Percentiles rank a stretch among this genome's conserved stretches.
These are phyloP conservation scores for Sycobia sp. DNA, from an alignment of 1,140 invertebrate species.

Conservation along the genomic window DNA sequence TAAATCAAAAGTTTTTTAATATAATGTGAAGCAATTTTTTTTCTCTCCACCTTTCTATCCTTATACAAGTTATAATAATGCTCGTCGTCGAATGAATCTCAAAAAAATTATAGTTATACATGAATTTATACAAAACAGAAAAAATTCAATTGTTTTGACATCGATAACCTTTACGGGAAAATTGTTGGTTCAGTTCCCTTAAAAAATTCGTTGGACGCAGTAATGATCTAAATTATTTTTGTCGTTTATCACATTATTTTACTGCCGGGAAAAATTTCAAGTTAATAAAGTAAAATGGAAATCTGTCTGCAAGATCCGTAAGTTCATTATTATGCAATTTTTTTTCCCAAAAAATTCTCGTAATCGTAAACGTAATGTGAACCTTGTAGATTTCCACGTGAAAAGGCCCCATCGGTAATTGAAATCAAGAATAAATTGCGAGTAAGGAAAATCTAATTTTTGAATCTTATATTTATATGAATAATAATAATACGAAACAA, in stretches of 20 bases:
- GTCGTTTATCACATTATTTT: not conserved
- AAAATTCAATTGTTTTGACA: constrained; percentile 12
- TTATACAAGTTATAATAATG: not conserved
- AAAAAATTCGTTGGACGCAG: not conserved
- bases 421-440: constrained; percentile 50
- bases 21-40: not conserved
- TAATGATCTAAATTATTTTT: constrained; percentile 17
- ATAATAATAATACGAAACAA: not conserved
- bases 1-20: not conserved
- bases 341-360: not conserved
- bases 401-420: constrained; percentile 41
- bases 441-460: constrained; percentile 38
- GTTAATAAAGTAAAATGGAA: constrained; percentile 45
- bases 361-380: too few species aligned
- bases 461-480: not conserved
- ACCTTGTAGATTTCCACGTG: constrained; percentile 22
- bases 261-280: constrained; percentile 1
- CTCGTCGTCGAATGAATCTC: too few species aligned
- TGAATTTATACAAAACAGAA: too few species aligned
- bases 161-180: constrained; percentile 19
- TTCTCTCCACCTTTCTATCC: not conserved
- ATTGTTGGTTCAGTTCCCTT: not conserved
- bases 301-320: constrained; percentile 46
- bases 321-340: constrained; percentile 28
- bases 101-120: too few species aligned